These are phyloP conservation scores for Cephalopterus ornatus DNA, from an alignment of 2,113 vertebrate species.

Conservation along the genomic window DNA sequence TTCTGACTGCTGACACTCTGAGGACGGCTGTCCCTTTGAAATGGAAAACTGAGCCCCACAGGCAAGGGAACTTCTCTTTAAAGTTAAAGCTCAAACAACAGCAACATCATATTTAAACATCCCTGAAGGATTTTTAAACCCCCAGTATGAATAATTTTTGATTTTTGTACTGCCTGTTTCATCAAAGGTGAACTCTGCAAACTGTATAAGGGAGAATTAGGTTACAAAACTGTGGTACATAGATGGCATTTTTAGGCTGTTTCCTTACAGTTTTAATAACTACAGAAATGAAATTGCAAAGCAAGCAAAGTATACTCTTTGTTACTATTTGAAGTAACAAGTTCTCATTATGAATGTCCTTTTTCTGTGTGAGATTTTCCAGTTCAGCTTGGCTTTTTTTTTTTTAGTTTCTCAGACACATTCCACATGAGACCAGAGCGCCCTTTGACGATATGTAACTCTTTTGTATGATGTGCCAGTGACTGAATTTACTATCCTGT, in stretches of 20 bases:
- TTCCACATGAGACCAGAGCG: neutral
- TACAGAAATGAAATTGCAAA: neutral
- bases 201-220: neutral
- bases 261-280: neutral
- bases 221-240: neutral
- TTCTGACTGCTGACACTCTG: neutral
- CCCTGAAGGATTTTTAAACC: neutral
- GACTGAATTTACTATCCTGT: neutral
- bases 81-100: neutral
- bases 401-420: neutral
- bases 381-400: neutral
- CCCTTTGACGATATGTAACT: neutral
- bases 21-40: fast-evolving
- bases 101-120: neutral
- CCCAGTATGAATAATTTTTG: neutral
- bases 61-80: neutral
- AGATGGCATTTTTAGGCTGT: neutral
- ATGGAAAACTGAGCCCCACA: neutral
- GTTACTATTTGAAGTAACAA: neutral
- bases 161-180: neutral
- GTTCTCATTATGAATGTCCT: neutral
- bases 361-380: neutral
- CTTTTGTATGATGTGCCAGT: neutral
- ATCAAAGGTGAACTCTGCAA: neutral
- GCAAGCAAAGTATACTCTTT: neutral